Percentiles rank a stretch among this genome's conserved stretches.
Evolutionary conservation across 2,888 invertebrate genomes (phyloP).

Genomic region (Drosophila vallismaia): DNA sequence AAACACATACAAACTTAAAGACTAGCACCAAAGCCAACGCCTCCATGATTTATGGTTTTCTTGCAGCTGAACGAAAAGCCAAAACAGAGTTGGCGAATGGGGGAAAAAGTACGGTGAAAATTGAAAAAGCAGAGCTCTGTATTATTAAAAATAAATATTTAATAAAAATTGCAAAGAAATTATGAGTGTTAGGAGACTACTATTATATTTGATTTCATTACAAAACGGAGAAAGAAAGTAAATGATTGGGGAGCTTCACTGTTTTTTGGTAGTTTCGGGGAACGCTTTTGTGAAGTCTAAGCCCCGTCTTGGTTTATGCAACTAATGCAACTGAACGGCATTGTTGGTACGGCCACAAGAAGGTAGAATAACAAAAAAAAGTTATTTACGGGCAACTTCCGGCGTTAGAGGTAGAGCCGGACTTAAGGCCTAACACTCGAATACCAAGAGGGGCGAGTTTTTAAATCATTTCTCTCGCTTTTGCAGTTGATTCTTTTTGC

Average conservation of each 20-base stretch:
- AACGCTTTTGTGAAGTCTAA: constrained; percentile 49
- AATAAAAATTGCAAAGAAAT: no score
- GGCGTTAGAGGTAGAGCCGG: constrained; percentile 3
- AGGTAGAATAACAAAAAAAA: constrained; percentile 36
- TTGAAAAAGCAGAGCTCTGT: neutral
- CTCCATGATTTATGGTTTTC: constrained; percentile 64
- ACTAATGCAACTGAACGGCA: constrained; percentile 65
- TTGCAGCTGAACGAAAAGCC: constrained; percentile 10
- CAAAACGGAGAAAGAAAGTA: no score
- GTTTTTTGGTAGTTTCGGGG: constrained; percentile 8
- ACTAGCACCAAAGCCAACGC: constrained; percentile 37
- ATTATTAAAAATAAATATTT: neutral
- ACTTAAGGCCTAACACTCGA: constrained; percentile 39
- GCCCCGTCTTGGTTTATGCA: constrained; percentile 57
- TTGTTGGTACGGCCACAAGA: constrained; percentile 19
- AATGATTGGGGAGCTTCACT: neutral
- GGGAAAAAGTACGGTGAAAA: neutral
- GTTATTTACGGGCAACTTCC: constrained; percentile 67
- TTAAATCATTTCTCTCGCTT: constrained; percentile 56
- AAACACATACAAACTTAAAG: constrained; percentile 10
- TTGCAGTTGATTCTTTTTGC: constrained; percentile 36
- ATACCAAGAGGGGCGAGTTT: constrained; percentile 54
- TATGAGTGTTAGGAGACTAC: no score
- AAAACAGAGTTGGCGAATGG: constrained; percentile 2
- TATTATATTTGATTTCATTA: no score